Base-by-base conservation (phyloP, 1,140 invertebrate genomes). In the Ditylenchus dipsaci region DNA sequence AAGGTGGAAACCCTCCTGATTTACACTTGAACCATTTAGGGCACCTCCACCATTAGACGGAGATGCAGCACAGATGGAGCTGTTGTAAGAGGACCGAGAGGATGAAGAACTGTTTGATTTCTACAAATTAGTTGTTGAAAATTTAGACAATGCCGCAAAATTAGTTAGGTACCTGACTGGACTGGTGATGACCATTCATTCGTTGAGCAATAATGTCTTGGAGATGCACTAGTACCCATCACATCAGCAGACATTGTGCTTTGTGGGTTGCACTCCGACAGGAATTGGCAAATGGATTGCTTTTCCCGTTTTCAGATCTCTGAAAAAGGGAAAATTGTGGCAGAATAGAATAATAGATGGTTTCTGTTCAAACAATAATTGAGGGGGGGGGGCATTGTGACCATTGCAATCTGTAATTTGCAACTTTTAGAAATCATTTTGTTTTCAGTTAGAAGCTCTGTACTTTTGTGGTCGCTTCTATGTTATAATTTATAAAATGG, bases 1-100 rank as follows among this genome's bases (percentile, higher is more conserved):
- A 17, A 79, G 29, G 60, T 79, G 76, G 47, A 81, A 79, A 62
- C 81, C 79, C 9, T 65, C 56, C 26, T 67, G 56, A 49, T 38
- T 49, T 45, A 43, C 15, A n/a, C n/a, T n/a, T 38, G 33, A 5
- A 38, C 33, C 11, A 38, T 38, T 68, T 68, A 15, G 57, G 27
- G 13, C 59, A 61, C 19, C 29, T 5, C 5, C 59, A 43, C 3
- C 21, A 29, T 3, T n/a, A 8, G 59, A 19, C 19, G 19, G 38
- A 26, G 27, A 19, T 3, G 59, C 29, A 43, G 59, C 29, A 43
- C 29, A 19, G 8, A 61, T 71, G 19, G 45, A 17, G 73, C 21
- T 43, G 60, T 60, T 30, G 30, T 68, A 33, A 26, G 73, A 75
- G 19, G 75, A 77, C 23, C 71, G 43, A 21, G 75, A 76, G 17